A percentile compares a stretch with the other conserved stretches of the same genome.
Conservation (phyloP, 2,113 vertebrate species). For the Prochilodus magdalenae region DNA sequence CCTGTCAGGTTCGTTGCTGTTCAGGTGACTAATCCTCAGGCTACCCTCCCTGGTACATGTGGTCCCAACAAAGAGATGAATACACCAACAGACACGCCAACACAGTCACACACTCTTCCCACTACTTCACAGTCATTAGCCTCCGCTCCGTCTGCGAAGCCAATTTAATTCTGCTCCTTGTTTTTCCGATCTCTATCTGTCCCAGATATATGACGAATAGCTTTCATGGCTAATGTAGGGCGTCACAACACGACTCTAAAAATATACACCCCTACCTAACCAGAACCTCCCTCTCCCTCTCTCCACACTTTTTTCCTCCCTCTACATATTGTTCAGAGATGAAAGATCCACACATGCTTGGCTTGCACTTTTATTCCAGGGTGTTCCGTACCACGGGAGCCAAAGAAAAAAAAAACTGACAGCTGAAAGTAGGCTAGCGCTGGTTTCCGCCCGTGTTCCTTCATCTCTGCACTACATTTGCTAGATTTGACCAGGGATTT, state of each 20-base stretch:
- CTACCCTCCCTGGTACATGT: not conserved
- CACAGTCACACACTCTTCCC: constrained; percentile 8
- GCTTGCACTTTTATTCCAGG: constrained; percentile 46
- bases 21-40: too few relatives aligned
- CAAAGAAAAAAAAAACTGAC: constrained; percentile 24
- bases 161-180: constrained; percentile 16
- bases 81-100: not conserved
- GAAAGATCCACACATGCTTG: constrained; percentile 35
- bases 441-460: constrained; percentile 18
- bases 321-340: not conserved
- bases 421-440: constrained; percentile 47
- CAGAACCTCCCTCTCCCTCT: not conserved
- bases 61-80: not conserved
- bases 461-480: constrained; percentile 23
- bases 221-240: constrained; percentile 1
- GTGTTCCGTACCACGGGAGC: constrained; percentile 30
- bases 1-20: too few relatives aligned
- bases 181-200: constrained; percentile 32
- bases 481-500: constrained; percentile 37
- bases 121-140: constrained; percentile 14
- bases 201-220: constrained; percentile 18
- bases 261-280: constrained; percentile 22
- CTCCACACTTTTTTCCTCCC: not conserved
- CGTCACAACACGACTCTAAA: constrained; percentile 13
- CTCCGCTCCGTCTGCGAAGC: not conserved